Evolutionary conservation across 2,113 vertebrate genomes (phyloP).

Genomic region (Amphiprion ocellaris): DNA sequence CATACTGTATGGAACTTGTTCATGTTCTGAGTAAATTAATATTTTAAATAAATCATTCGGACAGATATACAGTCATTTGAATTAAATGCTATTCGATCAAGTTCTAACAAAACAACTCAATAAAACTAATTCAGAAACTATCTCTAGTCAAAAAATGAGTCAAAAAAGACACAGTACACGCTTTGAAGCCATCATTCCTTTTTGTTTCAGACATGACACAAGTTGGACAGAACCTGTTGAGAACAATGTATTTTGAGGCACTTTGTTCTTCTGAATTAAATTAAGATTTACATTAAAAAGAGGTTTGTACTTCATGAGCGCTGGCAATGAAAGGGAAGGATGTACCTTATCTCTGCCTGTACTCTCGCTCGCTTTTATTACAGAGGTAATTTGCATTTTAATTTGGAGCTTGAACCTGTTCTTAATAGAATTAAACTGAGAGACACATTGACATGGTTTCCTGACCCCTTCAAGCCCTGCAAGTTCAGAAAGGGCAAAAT

Average conservation of each 20-base stretch:
- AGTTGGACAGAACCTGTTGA: constrained; percentile 60
- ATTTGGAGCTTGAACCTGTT: constrained; percentile 84
- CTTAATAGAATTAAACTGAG: constrained; percentile 86
- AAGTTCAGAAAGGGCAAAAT: constrained; percentile 60
- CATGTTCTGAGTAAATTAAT: not conserved
- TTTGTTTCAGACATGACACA: constrained; percentile 66
- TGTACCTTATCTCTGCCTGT: constrained; percentile 82
- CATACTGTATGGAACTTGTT: not conserved
- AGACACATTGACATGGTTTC: constrained; percentile 79
- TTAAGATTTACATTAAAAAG: constrained; percentile 78
- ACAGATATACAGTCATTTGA: not conserved
- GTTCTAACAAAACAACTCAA: constrained; percentile 5
- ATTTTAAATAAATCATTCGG: not conserved
- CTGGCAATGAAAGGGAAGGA: constrained; percentile 74
- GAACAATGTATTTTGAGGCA: constrained; percentile 67
- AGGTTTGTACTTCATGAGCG: constrained; percentile 76
- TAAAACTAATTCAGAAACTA: constrained; percentile 29
- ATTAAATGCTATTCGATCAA: not conserved
- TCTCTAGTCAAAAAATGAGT: constrained; percentile 22
- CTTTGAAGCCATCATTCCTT: constrained; percentile 61
- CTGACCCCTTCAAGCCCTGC: constrained; percentile 67
- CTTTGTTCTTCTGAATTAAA: constrained; percentile 80
- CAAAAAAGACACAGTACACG: constrained; percentile 25
- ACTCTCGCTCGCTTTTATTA: constrained; percentile 76
- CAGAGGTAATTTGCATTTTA: constrained; percentile 87